These are phyloP conservation scores for Idris sp. DNA, from an alignment of 1,140 invertebrate genomes.

Conservation along the genomic window DNA sequence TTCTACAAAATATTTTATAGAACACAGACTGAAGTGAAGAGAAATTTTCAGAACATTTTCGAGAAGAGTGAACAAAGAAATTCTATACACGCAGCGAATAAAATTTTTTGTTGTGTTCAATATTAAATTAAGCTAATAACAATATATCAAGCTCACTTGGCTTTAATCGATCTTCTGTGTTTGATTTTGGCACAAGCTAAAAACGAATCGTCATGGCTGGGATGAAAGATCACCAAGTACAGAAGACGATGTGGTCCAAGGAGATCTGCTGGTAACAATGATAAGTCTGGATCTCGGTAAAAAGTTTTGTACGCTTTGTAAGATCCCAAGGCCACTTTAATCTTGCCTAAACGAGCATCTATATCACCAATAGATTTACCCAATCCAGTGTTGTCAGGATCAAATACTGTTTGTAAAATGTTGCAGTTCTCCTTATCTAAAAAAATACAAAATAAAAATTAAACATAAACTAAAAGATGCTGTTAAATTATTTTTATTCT, in stretches of 20 bases:
- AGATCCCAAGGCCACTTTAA: constrained; percentile 83
- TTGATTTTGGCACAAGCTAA: constrained; percentile 91
- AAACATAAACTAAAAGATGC: no score
- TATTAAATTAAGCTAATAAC: constrained; percentile 47
- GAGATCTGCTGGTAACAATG: constrained; percentile 83
- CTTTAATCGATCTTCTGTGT: constrained; percentile 81
- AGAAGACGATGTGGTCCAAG: constrained; percentile 85
- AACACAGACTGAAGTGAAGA: no score
- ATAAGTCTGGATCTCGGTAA: constrained; percentile 83
- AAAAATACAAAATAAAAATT: constrained; percentile 36
- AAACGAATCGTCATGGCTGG: constrained; percentile 86
- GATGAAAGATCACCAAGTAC: constrained; percentile 91
- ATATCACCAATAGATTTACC: constrained; percentile 89
- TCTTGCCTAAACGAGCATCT: constrained; percentile 85
- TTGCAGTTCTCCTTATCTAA: constrained; percentile 85
- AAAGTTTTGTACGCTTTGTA: constrained; percentile 79
- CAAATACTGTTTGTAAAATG: constrained; percentile 89
- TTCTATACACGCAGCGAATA: no score
- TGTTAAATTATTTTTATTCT: no score
- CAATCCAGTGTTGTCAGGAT: constrained; percentile 86
- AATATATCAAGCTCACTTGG: constrained; percentile 81
- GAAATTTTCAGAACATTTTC: no score
- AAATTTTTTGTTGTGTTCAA: constrained; percentile 48
- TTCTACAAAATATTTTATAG: no score
- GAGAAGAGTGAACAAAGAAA: no score